phyloP scores from a whole-genome alignment of 2,797 vertebrate species.

The Paramormyrops hopkinsi region DNA sequence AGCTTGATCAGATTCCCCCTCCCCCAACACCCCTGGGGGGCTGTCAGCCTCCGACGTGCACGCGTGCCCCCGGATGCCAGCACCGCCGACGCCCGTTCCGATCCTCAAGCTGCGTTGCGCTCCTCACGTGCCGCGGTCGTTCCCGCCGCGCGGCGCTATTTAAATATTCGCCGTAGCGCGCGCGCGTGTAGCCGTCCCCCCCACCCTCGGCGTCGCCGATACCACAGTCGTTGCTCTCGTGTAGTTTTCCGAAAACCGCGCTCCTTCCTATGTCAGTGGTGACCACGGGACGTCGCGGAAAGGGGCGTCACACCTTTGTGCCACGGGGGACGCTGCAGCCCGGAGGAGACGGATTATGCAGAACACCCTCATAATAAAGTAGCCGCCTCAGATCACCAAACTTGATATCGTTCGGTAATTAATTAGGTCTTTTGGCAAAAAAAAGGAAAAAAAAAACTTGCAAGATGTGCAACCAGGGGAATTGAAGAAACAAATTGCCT shows the following conservation, averaged over 20 bases:
- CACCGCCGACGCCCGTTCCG: not conserved
- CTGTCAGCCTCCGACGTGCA: slow-evolving; percentile 19
- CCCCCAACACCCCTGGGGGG: slow-evolving; percentile 35
- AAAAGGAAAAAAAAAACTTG: slow-evolving; percentile 28
- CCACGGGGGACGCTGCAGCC: not conserved
- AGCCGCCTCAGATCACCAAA: slow-evolving; percentile 28
- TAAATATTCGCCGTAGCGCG: not conserved
- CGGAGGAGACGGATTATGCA: slow-evolving; percentile 13
- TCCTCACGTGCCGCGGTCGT: not conserved
- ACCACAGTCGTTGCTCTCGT: not conserved
- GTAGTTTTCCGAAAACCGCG: not conserved
- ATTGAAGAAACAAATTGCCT: slow-evolving; percentile 44
- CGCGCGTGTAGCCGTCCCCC: not conserved
- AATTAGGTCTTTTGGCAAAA: slow-evolving; percentile 53
- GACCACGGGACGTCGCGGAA: not conserved
- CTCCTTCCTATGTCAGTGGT: not conserved
- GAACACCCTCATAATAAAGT: slow-evolving; percentile 27
- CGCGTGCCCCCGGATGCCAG: not conserved
- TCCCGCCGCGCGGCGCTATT: not conserved
- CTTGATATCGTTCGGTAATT: slow-evolving; percentile 39
- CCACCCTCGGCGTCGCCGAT: not conserved
- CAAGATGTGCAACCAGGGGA: slow-evolving; percentile 40
- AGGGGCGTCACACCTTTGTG: not conserved
- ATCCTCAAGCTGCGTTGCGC: not conserved
- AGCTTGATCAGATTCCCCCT: slow-evolving; percentile 8